phyloP scores from a whole-genome alignment of 2,797 vertebrate genomes.

The Mus caroli region DNA sequence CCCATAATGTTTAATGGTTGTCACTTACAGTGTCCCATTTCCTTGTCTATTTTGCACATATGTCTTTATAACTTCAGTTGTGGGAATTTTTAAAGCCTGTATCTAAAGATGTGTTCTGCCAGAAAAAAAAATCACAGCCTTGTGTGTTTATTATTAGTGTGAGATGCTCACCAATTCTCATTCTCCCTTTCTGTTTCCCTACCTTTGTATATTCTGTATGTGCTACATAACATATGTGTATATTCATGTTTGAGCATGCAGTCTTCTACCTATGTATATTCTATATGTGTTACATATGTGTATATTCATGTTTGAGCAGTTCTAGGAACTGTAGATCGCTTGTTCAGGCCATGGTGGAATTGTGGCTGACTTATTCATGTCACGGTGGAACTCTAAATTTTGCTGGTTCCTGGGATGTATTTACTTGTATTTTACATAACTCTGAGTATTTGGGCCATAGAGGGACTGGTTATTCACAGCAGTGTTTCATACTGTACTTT shows the following conservation, averaged over 20 bases:
- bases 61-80: constrained; percentile 39
- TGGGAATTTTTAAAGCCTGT: background rate
- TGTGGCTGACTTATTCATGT: background rate
- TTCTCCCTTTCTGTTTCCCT: no score
- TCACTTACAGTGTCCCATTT: background rate
- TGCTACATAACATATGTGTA: background rate
- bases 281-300: background rate
- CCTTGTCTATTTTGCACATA: background rate
- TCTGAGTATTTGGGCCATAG: background rate
- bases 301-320: background rate
- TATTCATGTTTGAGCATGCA: background rate
- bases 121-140: background rate
- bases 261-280: background rate
- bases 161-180: background rate
- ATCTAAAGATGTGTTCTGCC: background rate
- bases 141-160: background rate
- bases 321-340: background rate
- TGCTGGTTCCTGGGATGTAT: background rate
- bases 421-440: constrained; percentile 45
- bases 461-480: background rate
- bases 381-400: background rate
- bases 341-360: background rate
- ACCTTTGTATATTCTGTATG: background rate
- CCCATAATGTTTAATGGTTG: background rate
- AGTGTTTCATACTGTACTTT: background rate